Base-by-base conservation (phyloP, 2,888 invertebrate genomes). In the Encarsia formosa region DNA sequence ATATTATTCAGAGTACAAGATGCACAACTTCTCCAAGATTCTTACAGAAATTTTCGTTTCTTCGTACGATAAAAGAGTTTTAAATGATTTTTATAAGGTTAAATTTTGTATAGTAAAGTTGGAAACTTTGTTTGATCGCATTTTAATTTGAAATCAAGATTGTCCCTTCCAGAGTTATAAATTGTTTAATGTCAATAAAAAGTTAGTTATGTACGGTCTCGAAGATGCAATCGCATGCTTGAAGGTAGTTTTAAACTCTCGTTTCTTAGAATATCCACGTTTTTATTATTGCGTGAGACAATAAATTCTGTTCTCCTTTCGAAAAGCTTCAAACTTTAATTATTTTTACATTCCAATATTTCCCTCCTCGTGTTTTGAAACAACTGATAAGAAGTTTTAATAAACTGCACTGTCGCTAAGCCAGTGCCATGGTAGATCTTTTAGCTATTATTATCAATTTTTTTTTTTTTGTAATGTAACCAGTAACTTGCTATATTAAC, bases 1-100 rank as follows among this genome's bases (percentile, higher is more conserved):
- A 66, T 63, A 60, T 60, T 55, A 56, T 57, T 56, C 50, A 51
- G 60, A 63, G 64, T n/a, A n/a, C n/a, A n/a, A n/a, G n/a, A n/a
- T n/a, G n/a, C n/a, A n/a, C n/a, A n/a, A n/a, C n/a, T n/a, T n/a
- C n/a, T n/a, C n/a, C n/a, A n/a, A n/a, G n/a, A n/a, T n/a, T n/a
- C n/a, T n/a, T n/a, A n/a, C n/a, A n/a, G n/a, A n/a, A n/a, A n/a
- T n/a, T n/a, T n/a, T n/a, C n/a, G n/a, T n/a, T n/a, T n/a, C n/a
- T n/a, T n/a, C n/a, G n/a, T n/a, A n/a, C n/a, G n/a, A n/a, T n/a
- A n/a, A n/a, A n/a, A n/a, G n/a, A n/a, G n/a, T n/a, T n/a, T n/a
- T n/a, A n/a, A n/a, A n/a, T n/a, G n/a, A n/a, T n/a, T n/a, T n/a
- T n/a, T n/a, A n/a, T n/a, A n/a, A n/a, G n/a, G n/a, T n/a, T n/a